Evolutionary conservation across 2,113 vertebrate species (phyloP), one percentile per base, ranked within the genome.

Genomic region (Polypterus senegalus): DNA sequence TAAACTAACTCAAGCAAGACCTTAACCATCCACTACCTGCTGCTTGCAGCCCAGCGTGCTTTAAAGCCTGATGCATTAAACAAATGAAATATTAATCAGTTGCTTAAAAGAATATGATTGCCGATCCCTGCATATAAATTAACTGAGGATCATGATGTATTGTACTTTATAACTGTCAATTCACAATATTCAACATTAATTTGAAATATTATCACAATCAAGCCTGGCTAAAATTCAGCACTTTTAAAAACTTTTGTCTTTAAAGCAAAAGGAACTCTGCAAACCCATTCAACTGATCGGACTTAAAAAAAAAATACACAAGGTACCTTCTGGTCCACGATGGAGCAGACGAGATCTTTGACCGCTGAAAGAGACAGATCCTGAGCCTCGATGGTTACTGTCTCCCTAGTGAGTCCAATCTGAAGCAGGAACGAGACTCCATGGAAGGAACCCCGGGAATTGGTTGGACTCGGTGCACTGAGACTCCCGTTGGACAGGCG

Each of bases 291-390:
- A 57, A 44, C 56, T 53, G 64, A 63, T 68, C 58, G 51, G 27
- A 27, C 27, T 27, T 27, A 27, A 74, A 55, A 72, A 3, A 61
- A 67, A 67, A 0, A 4, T 0, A 11, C 49, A 27, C 58, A 82
- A 62, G 70, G 46, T 92, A 98, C 95, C 94, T 98, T 98, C 72
- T 98, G 95, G 82, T 98, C 95, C 79, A 98, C 93, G 77, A 97
- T 92, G 65, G 95, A 97, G 78, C 92, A 97, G 67, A 97, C 92
- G 27, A 96, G 87, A 75, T 98, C 95, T 76, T 96, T 97, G 67
- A 98, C 90, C 67, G 93, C 79, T 46, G 93, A 93, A 65, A 98
- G 81, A 6, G 94, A 93, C 64, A 95, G 82, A 71, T 97, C 95
- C 68, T 90, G 88, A 71, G 91, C 85, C 72, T 98, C 95, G 74